Evolutionary conservation across 2,888 invertebrate genomes (phyloP), one percentile per base, ranked within the genome.

Genomic region (Heterodera filipjevi): DNA sequence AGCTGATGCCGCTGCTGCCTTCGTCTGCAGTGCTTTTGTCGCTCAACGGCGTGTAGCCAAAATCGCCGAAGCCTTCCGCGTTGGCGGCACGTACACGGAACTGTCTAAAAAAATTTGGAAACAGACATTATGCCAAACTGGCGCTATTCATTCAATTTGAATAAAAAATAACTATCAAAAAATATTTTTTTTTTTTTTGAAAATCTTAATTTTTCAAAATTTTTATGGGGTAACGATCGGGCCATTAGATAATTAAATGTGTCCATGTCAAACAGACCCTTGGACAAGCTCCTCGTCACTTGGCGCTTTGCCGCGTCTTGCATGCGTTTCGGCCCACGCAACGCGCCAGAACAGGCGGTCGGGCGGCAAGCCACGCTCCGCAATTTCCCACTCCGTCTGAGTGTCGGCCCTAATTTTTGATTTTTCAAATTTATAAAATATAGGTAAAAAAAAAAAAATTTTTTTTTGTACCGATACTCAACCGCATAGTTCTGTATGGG

Each of bases 311-410:
- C 70, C 68, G 39, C 59, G 44, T n/a, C 77, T 70, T 27, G 39
- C 46, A 76, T 73, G 76, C 14, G 59, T 44, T 59, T 74, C 77
- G 30, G 77, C 39, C 75, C 75, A 75, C 2, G 82, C 83, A 8
- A 85, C 84, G 74, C 86, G 80, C 85, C 87, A 87, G 82, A 84
- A 84, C 44, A 83, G 71, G 32, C 68, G 70, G 81, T 85, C 84
- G 2, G 84, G 84, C 71, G 86, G 86, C 53, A 88, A 77, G 6
- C 88, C 88, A 16, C 88, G 66, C 59, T 88, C 88, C 27, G 87
- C 87, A 44, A 89, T 88, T 76, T 88, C 87, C 88, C 88, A 88
- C 66, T 88, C 88, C 1, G 86, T 80, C 3, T 88, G 86, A 53
- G 82, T 81, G 76, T 88, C 87, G 19, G 78, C 81, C 33, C n/a